Percentiles rank a stretch among this genome's conserved stretches.
Conservation (phyloP, 2,888 invertebrate genomes). For the Rhorus exstirpatorius region DNA sequence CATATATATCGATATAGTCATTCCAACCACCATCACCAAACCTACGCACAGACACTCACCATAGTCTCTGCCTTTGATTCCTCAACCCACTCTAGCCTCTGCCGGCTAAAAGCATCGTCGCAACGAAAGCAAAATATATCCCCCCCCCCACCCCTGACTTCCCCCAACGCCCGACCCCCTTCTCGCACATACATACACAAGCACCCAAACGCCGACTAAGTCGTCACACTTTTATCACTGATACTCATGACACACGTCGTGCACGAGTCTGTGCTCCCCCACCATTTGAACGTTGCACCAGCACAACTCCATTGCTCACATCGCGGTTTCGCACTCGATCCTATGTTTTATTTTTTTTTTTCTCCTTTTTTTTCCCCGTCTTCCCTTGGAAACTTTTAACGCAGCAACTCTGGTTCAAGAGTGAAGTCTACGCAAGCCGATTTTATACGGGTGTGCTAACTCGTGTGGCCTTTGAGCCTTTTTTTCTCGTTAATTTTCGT, state of each 20-base stretch:
- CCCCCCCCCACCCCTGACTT: constrained; percentile 10
- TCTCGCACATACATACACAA: constrained; percentile 4
- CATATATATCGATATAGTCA: too few relatives aligned
- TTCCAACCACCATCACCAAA: not conserved
- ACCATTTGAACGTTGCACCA: constrained; percentile 56
- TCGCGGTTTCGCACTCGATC: constrained; percentile 23
- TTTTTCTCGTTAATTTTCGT: constrained; percentile 1
- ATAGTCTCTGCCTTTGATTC: constrained; percentile 26
- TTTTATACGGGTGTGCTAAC: not conserved
- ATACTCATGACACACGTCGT: constrained; percentile 42
- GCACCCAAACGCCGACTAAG: constrained; percentile 44
- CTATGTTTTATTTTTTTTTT: constrained; percentile 8
- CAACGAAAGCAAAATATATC: constrained; percentile 38
- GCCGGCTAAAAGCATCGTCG: constrained; percentile 52
- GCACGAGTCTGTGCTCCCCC: constrained; percentile 46
- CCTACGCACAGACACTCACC: constrained; percentile 25
- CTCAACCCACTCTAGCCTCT: constrained; percentile 30
- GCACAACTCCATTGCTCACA: constrained; percentile 23
- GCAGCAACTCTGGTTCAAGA: constrained; percentile 11
- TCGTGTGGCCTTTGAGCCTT: not conserved
- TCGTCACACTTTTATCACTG: constrained; percentile 49
- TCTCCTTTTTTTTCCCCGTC: not conserved
- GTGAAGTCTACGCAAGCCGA: constrained; percentile 14
- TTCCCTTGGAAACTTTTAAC: constrained; percentile 10
- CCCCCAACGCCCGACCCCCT: constrained; percentile 14